A percentile compares a stretch with the other conserved stretches of the same genome.
Evolutionary conservation across 1,140 invertebrate genomes (phyloP).

Genomic region (Ceratosolen fusciceps): DNA sequence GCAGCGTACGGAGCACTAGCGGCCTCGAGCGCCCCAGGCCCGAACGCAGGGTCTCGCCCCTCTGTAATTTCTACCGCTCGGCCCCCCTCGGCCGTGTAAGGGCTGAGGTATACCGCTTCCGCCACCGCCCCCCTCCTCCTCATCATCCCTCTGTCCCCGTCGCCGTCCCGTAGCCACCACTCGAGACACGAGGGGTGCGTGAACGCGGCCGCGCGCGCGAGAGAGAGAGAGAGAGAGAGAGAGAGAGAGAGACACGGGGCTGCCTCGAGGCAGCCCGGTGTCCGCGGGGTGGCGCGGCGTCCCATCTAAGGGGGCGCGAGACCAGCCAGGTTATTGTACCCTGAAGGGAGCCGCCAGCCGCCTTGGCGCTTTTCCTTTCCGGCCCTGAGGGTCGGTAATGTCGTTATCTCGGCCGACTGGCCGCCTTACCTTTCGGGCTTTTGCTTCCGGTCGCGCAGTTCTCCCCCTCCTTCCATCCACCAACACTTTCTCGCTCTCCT

Average conservation of each 20-base stretch:
- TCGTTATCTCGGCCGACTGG: constrained; percentile 7
- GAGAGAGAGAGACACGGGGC: too few relatives aligned
- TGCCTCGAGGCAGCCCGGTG: background rate
- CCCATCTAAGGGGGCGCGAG: background rate
- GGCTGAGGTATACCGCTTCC: background rate
- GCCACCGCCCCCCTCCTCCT: background rate
- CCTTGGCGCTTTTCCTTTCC: constrained; percentile 24
- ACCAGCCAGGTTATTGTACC: background rate
- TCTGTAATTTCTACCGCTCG: too few relatives aligned
- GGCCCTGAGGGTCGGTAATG: constrained; percentile 31
- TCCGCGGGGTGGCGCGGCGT: background rate
- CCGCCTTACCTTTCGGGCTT: background rate
- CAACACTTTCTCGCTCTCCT: too few relatives aligned
- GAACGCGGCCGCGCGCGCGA: too few relatives aligned
- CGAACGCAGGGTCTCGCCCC: background rate
- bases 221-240: too few relatives aligned
- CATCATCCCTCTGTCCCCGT: background rate
- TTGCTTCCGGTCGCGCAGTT: too few relatives aligned
- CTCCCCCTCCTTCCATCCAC: too few relatives aligned
- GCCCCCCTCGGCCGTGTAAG: background rate
- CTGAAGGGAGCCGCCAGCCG: background rate
- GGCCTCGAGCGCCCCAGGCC: background rate
- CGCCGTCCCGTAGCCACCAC: background rate
- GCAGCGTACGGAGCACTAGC: background rate
- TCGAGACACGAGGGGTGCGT: background rate